Evolutionary conservation across 2,113 vertebrate species (phyloP).

Genomic region (Sus scrofa): DNA sequence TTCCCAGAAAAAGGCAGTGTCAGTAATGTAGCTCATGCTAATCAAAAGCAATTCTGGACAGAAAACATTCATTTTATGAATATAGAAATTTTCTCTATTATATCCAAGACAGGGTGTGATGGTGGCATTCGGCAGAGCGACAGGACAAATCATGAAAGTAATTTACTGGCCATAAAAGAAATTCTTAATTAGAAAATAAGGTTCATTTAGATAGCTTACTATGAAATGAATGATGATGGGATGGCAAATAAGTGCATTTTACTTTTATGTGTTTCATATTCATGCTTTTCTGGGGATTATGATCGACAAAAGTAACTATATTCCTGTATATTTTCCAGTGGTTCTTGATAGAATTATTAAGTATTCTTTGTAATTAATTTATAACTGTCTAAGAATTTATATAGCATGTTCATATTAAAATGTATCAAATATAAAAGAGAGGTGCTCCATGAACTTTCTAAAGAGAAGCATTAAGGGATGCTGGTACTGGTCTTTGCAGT

Average conservation of each 20-base stretch:
- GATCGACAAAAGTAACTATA: neutral
- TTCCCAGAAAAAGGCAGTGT: constrained; percentile 17
- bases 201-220: constrained; percentile 39
- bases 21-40: constrained; percentile 46
- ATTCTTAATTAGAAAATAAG: constrained; percentile 71
- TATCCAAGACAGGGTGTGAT: neutral
- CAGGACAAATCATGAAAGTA: constrained; percentile 33
- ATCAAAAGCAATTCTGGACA: constrained; percentile 70
- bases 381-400: neutral
- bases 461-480: neutral
- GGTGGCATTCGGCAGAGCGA: neutral
- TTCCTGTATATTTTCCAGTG: neutral
- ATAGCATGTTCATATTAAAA: neutral
- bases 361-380: constrained; percentile 14
- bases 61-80: constrained; percentile 68
- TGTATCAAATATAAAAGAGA: neutral
- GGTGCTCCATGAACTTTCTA: neutral
- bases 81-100: constrained; percentile 56
- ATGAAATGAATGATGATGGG: neutral
- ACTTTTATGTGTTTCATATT: neutral
- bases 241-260: neutral
- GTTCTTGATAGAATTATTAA: constrained; percentile 1
- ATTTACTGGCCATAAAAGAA: constrained; percentile 61
- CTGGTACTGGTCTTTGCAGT: fast-evolving
- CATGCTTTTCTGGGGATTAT: constrained; percentile 5